phyloP scores from a whole-genome alignment of 1,140 invertebrate species.

The Ephestia elutella region DNA sequence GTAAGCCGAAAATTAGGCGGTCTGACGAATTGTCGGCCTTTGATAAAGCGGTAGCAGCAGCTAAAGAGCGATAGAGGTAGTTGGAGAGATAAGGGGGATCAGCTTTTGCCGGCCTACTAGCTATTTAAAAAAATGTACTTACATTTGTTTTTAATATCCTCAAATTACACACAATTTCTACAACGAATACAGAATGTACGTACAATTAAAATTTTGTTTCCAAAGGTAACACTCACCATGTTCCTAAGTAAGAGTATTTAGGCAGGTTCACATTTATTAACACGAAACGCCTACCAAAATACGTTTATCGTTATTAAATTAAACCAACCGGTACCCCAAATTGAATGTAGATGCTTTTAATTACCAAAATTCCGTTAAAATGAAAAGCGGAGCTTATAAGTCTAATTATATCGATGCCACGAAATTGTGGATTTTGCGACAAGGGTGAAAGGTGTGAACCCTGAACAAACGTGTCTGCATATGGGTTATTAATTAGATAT shows the following conservation, averaged over 20 bases:
- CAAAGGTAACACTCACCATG: not conserved
- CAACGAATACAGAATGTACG: no score
- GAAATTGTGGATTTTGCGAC: not conserved
- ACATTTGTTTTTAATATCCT: no score
- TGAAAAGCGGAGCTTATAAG: not conserved
- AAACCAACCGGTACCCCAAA: not conserved
- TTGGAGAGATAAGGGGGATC: no score
- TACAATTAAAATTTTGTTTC: not conserved
- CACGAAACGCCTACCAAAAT: not conserved
- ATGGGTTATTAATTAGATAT: no score
- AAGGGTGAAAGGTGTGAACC: not conserved
- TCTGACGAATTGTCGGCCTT: no score
- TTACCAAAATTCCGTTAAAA: constrained; percentile 2
- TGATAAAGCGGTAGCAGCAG: no score
- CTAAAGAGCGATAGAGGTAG: no score
- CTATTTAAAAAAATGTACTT: no score
- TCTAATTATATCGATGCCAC: constrained; percentile 1
- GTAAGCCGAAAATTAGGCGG: no score
- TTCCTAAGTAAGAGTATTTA: not conserved
- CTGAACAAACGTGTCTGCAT: not conserved
- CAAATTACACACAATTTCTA: no score
- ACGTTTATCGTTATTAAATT: not conserved
- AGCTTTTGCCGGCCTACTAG: no score
- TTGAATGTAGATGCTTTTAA: not conserved
- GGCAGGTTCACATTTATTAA: not conserved